A percentile compares a stretch with the other conserved stretches of the same genome.
These are phyloP conservation scores for Dasypolia templi DNA, from an alignment of 2,888 invertebrate genomes.

Conservation along the genomic window DNA sequence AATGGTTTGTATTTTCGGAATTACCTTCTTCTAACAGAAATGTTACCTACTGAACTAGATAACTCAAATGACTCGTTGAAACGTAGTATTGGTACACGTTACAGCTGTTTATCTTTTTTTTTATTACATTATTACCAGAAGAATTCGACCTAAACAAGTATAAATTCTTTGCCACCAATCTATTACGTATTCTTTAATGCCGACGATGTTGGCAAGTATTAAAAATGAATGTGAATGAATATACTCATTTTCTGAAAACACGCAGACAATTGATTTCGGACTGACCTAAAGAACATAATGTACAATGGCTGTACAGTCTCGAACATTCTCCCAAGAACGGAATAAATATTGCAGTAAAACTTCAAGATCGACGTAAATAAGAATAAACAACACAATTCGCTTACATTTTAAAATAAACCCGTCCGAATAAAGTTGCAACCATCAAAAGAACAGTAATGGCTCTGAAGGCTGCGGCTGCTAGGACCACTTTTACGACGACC, in stretches of 20 bases:
- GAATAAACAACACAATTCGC: constrained; percentile 55
- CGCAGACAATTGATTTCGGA: not conserved
- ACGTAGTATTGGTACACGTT: not conserved
- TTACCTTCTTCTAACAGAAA: not conserved
- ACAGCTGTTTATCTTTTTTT: not conserved
- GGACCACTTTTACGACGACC: constrained; percentile 57
- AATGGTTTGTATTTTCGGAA: constrained; percentile 12
- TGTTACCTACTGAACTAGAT: not conserved
- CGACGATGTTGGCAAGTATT: not conserved
- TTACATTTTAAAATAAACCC: constrained; percentile 58
- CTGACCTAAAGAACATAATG: not conserved
- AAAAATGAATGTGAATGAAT: not conserved
- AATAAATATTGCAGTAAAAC: constrained; percentile 50
- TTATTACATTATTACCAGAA: not conserved
- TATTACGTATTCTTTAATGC: not conserved
- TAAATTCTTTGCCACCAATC: not conserved
- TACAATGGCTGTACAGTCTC: constrained; percentile 14
- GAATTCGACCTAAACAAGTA: not conserved
- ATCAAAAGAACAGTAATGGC: constrained; percentile 40
- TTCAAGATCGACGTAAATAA: constrained; percentile 31
- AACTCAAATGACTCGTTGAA: not conserved
- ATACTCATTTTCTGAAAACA: not conserved
- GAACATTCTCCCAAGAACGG: constrained; percentile 13
- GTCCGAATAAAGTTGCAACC: constrained; percentile 52
- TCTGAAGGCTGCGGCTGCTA: constrained; percentile 25